Base-by-base conservation (phyloP, 2,888 invertebrate genomes). In the Agonopterix arenella region DNA sequence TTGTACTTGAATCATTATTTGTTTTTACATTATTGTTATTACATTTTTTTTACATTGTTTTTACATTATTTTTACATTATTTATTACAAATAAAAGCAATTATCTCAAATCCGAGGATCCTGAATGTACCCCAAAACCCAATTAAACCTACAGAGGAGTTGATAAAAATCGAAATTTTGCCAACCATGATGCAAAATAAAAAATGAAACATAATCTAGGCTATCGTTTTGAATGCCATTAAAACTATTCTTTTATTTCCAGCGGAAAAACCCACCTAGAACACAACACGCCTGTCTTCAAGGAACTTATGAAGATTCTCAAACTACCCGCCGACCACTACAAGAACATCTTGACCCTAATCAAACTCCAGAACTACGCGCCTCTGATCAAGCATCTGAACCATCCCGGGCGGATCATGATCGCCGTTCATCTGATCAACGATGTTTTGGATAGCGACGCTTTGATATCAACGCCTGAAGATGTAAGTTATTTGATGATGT, bases 301-400 rank as follows among this genome's bases (percentile, higher is more conserved):
- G 65, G 99, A 99, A 76, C 89, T 99, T 55, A 95, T 96, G 70
- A 95, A 97, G 69, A 92, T 99, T 52, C 91, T 99, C 70, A 96
- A 97, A 78, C 95, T 99, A 45, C 98, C 99, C 0, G 93, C 98
- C 2, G 98, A 98, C 74, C 95, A 96, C 69, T 99, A 98, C 85
- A 97, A 96, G 78, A 96, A 98, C 78, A 92, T 98, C 10, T 89
- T 98, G 45, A 95, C 95, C 0, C 92, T 99, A 11, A 91, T 98
- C 51, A 93, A 96, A 67, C 86, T 99, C 57, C 93, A 95, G 66
- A 94, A 97, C 85, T 99, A 96, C 72, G 93, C 95, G 7, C 94
- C 95, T 0, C 89, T 98, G 43, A 91, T 98, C 55, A 62, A 94
- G 44, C 95, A 96, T 72, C 93, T 99, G 71, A 98, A 98, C 82